phyloP scores from a whole-genome alignment of 2,797 vertebrate genomes.

The Gephyroberyx darwinii region DNA sequence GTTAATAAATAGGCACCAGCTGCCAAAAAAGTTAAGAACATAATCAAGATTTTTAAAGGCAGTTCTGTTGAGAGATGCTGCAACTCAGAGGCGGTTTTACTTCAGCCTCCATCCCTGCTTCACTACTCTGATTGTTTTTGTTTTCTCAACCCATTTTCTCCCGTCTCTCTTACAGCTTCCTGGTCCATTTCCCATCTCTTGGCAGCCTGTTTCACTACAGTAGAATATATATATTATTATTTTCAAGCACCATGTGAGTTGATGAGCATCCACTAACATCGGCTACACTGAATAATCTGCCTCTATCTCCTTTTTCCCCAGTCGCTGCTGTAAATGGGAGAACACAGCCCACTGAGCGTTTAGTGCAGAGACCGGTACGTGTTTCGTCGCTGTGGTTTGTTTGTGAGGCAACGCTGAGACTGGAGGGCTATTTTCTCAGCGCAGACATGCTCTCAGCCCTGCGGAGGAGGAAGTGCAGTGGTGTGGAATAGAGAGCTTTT shows the following conservation, averaged over 20 bases:
- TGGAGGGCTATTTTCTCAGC: conserved; percentile 59
- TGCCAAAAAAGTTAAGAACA: conserved; percentile 57
- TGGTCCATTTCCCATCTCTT: not conserved
- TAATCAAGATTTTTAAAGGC: conserved; percentile 56
- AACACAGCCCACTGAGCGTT: conserved; percentile 24
- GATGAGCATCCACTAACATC: not conserved
- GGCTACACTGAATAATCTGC: no score
- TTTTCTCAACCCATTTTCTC: conserved; percentile 1
- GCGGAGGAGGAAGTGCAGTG: conserved; percentile 43
- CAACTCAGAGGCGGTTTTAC: not conserved
- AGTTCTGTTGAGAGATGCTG: conserved; percentile 3
- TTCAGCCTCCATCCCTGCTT: conserved; percentile 11
- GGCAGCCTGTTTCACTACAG: conserved; percentile 1
- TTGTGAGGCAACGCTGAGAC: conserved; percentile 40
- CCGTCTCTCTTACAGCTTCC: not conserved
- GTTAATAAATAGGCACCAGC: conserved; percentile 58
- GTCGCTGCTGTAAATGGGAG: not conserved
- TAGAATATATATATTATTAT: conserved; percentile 8
- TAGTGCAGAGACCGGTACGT: conserved; percentile 28
- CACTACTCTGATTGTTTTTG: conserved; percentile 4
- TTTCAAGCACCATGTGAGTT: not conserved
- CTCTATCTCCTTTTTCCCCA: not conserved
- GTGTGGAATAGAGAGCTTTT: conserved; percentile 72
- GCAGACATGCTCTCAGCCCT: conserved; percentile 49
- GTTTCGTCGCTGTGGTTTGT: conserved; percentile 38